A percentile compares a stretch with the other conserved stretches of the same genome.
These are phyloP conservation scores for Stichopus horrens DNA, from an alignment of 53 echinoderm and acorn worm species.

Conservation along the genomic window DNA sequence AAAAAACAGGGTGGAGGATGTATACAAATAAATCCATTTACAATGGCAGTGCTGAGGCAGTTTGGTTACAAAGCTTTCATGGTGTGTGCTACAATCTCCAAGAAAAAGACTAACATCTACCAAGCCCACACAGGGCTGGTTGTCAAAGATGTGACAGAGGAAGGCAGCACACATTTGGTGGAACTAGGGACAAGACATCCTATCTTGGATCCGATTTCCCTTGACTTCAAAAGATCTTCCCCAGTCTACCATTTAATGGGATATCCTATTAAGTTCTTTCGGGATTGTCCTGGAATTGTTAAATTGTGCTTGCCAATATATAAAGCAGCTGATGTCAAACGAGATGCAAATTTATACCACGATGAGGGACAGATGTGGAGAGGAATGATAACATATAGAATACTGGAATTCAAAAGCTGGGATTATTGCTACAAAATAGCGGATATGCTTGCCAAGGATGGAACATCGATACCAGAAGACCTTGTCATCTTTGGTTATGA, in stretches of 20 bases:
- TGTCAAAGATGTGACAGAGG: conserved; percentile 8
- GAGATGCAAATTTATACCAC: conserved; percentile 9
- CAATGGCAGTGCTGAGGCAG: neutral
- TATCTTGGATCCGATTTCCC: neutral
- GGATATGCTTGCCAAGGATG: neutral
- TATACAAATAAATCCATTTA: neutral
- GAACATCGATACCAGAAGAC: neutral
- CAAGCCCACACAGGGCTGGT: neutral
- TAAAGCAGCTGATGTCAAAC: neutral
- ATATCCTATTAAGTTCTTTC: neutral
- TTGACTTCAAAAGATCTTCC: conserved; percentile 2
- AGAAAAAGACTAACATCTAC: neutral
- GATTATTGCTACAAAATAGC: neutral
- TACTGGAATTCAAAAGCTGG: neutral
- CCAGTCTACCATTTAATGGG: neutral
- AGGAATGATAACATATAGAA: neutral
- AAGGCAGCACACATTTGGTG: neutral
- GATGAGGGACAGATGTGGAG: conserved; percentile 6
- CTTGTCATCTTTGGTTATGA: conserved; percentile 9
- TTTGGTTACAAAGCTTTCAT: neutral
- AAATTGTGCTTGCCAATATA: neutral
- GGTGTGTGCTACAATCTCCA: neutral
- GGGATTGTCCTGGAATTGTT: neutral
- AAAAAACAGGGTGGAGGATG: conserved; percentile 12
- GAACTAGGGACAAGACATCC: conserved; percentile 21